Evolutionary conservation across 35 echinoderm and acorn worm genomes (phyloP).

Genomic region (Diadema setosum): DNA sequence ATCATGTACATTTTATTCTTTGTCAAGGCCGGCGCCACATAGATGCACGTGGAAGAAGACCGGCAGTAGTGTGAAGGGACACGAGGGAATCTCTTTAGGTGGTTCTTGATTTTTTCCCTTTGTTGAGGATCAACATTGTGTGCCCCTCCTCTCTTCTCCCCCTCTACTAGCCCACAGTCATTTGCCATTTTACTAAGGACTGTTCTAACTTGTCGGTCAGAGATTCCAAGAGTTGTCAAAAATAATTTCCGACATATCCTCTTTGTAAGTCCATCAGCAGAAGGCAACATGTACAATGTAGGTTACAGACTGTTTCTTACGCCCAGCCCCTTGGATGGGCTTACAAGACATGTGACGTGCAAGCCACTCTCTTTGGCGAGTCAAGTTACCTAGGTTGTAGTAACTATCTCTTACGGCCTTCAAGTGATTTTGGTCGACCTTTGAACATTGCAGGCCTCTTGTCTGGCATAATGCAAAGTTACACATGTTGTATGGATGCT

Average conservation of each 20-base stretch:
- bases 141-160: not conserved
- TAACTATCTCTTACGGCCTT: not conserved
- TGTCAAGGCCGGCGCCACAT: conserved; percentile 31
- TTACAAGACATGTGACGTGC: not conserved
- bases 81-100: conserved; percentile 38
- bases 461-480: not conserved
- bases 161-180: not conserved
- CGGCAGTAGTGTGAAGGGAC: conserved; percentile 59
- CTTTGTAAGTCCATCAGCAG: not conserved
- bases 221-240: not conserved
- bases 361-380: not conserved
- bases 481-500: not conserved
- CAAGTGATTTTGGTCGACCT: not conserved
- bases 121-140: not conserved
- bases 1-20: conserved; percentile 14
- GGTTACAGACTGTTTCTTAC: not conserved
- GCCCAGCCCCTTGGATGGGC: not conserved
- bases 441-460: not conserved
- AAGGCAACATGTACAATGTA: not conserved
- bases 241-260: not conserved
- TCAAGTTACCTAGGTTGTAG: not conserved
- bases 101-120: not conserved
- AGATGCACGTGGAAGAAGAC: not conserved
- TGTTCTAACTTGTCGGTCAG: not conserved
- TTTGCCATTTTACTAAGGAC: not conserved